phyloP scores from a whole-genome alignment of 2,113 vertebrate species.

The Rissa tridactyla region DNA sequence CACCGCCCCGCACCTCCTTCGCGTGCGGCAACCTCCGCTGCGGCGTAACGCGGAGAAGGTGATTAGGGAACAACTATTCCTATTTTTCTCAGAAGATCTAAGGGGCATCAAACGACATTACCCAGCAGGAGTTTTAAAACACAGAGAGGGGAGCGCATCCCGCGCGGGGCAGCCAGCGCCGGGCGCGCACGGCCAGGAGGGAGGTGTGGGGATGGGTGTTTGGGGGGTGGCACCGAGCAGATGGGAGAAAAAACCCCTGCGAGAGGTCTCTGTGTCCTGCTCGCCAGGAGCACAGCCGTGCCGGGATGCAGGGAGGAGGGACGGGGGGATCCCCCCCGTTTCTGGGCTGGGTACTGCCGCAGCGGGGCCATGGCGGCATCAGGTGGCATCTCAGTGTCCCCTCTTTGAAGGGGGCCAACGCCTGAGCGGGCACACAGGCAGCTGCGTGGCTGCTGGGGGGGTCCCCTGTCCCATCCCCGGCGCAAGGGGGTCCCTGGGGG shows the following conservation, averaged over 20 bases:
- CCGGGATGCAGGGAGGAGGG: neutral
- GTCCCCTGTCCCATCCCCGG: neutral
- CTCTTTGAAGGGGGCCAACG: neutral
- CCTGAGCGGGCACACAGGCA: neutral
- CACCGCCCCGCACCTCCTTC: neutral
- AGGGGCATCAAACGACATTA: conserved; percentile 12
- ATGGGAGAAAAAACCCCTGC: neutral
- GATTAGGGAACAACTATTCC: conserved; percentile 29
- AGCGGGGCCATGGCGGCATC: neutral
- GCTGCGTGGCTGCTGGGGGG: accelerated
- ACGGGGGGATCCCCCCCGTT: neutral
- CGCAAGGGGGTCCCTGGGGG: neutral
- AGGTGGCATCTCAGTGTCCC: neutral
- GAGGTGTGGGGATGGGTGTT: neutral
- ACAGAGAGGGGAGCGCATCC: neutral
- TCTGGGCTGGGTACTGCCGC: neutral
- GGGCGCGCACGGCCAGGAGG: neutral
- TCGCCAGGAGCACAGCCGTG: neutral
- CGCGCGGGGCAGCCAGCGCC: neutral
- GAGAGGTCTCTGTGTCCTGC: neutral
- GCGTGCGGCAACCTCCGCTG: neutral
- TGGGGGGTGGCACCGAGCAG: neutral
- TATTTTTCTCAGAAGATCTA: conserved; percentile 43
- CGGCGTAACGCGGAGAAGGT: neutral
- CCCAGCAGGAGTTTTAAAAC: neutral